These are phyloP conservation scores for Xestia rhomboidea DNA, from an alignment of 2,888 invertebrate genomes.

Conservation along the genomic window DNA sequence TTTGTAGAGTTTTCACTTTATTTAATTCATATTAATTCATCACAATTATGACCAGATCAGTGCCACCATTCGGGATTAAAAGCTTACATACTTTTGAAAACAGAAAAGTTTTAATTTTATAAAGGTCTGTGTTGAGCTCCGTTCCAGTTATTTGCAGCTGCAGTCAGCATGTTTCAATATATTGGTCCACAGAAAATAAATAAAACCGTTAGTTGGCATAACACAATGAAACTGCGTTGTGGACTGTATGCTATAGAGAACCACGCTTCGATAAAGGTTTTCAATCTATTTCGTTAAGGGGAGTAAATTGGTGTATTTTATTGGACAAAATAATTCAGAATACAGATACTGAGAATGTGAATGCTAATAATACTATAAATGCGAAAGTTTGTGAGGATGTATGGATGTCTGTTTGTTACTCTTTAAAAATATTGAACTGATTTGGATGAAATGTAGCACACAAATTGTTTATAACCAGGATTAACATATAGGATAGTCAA, in stretches of 20 bases:
- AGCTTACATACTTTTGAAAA: not conserved
- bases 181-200: constrained; percentile 58
- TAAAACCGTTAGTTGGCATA: constrained; percentile 47
- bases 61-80: not conserved
- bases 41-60: too few relatives aligned
- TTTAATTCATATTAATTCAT: too few relatives aligned
- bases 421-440: too few relatives aligned
- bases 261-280: constrained; percentile 23
- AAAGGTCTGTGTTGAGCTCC: constrained; percentile 27
- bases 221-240: constrained; percentile 45
- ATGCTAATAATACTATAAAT: not conserved
- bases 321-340: not conserved
- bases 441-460: too few relatives aligned
- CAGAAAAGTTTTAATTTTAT: constrained; percentile 16
- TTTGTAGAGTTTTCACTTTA: too few relatives aligned
- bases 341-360: not conserved
- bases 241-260: not conserved
- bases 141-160: constrained; percentile 52
- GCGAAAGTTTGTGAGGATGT: not conserved
- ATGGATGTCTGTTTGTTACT: too few relatives aligned
- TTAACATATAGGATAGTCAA: too few relatives aligned
- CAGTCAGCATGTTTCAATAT: constrained; percentile 59
- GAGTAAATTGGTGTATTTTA: constrained; percentile 1
- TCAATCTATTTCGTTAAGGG: constrained; percentile 30
- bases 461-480: too few relatives aligned